A percentile compares a stretch with the other conserved stretches of the same genome.
Evolutionary conservation across 2,113 vertebrate species (phyloP).

Genomic region (Antidorcas marsupialis): DNA sequence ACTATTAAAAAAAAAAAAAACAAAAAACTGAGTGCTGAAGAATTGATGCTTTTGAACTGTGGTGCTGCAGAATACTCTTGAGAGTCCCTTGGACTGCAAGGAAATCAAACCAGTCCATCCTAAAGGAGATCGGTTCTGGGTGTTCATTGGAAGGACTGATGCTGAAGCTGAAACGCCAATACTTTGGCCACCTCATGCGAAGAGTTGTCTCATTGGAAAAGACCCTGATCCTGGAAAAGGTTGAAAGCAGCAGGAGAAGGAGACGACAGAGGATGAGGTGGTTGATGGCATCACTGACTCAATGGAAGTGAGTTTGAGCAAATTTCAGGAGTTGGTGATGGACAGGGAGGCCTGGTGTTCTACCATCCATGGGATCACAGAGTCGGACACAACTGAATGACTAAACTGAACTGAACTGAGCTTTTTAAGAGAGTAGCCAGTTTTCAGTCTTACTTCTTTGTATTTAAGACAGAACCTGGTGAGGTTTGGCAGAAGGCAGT

Average conservation of each 20-base stretch:
- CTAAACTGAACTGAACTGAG: not conserved
- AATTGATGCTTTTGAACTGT: not conserved
- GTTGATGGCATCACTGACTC: not conserved
- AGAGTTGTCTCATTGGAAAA: not conserved
- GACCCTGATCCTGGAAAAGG: not conserved
- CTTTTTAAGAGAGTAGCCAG: not conserved
- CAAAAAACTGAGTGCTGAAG: not conserved
- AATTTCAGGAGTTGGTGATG: not conserved
- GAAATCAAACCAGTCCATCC: not conserved
- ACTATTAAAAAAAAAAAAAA: not conserved
- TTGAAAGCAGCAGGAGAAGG: not conserved
- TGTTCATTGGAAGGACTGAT: not conserved
- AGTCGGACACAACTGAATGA: rapidly evolving
- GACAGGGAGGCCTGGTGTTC: not conserved
- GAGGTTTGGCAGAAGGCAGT: not conserved
- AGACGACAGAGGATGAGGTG: rapidly evolving
- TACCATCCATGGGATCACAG: not conserved
- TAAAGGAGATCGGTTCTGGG: not conserved
- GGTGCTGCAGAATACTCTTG: not conserved
- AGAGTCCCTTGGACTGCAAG: not conserved
- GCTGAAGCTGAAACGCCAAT: not conserved
- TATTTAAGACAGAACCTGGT: not conserved
- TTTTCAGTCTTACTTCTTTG: not conserved
- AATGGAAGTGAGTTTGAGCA: not conserved
- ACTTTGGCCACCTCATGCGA: not conserved